phyloP scores from a whole-genome alignment of 1,140 invertebrate genomes.

The Bombus sibiricus region DNA sequence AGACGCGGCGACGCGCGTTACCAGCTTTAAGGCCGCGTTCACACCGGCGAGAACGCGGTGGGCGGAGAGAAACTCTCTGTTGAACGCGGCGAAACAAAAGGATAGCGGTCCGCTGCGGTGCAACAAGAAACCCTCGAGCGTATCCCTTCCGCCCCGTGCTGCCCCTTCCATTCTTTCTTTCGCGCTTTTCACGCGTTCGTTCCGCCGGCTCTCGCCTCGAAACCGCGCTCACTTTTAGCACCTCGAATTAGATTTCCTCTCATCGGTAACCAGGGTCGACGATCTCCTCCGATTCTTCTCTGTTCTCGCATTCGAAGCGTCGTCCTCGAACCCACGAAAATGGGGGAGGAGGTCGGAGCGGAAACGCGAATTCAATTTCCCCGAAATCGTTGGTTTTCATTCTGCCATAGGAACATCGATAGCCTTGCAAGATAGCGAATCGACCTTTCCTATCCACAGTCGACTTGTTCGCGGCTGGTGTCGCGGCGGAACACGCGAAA shows the following conservation, averaged over 20 bases:
- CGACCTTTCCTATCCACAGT: background rate
- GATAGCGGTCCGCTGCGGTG: no score
- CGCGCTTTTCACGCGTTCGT: background rate
- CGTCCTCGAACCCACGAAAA: background rate
- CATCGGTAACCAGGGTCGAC: background rate
- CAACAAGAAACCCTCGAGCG: no score
- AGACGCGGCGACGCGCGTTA: constrained; percentile 43
- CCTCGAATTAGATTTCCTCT: background rate
- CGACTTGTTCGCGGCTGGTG: background rate
- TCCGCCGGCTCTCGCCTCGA: background rate
- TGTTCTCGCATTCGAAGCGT: background rate
- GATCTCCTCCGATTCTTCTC: background rate
- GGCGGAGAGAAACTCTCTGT: constrained; percentile 19
- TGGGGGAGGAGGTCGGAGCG: background rate
- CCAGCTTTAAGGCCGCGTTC: constrained; percentile 60
- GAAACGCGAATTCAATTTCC: constrained; percentile 10
- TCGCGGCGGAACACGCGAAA: background rate
- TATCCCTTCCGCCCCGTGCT: no score
- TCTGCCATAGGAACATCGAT: background rate
- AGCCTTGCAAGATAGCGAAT: background rate
- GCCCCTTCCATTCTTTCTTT: background rate
- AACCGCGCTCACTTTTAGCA: no score
- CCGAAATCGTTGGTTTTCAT: constrained; percentile 1
- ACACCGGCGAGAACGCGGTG: constrained; percentile 23
- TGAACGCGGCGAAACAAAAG: background rate